phyloP scores from a whole-genome alignment of 2,888 invertebrate genomes.

The Lissonota sp. region DNA sequence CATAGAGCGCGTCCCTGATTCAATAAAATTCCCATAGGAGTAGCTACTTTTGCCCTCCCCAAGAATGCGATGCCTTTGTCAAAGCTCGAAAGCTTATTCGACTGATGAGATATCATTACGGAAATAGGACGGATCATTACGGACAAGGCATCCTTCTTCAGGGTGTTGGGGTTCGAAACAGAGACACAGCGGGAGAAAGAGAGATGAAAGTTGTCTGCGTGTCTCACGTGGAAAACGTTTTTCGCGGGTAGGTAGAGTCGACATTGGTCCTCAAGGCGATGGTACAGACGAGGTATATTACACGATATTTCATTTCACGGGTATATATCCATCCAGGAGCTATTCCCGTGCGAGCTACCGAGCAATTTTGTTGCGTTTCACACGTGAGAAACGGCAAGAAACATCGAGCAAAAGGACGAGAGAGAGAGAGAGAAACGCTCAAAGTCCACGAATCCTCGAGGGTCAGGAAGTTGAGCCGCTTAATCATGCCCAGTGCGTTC shows the following conservation, averaged over 20 bases:
- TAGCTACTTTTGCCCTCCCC: not conserved
- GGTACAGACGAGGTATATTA: conserved; percentile 63
- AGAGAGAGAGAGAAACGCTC: conserved; percentile 25
- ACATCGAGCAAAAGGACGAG: conserved; percentile 30
- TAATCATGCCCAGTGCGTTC: conserved; percentile 65
- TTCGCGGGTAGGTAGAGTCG: not conserved
- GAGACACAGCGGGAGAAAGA: not conserved
- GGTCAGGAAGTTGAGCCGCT: conserved; percentile 59
- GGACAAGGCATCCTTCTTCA: conserved; percentile 4
- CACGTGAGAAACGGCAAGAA: conserved; percentile 51
- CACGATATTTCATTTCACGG: conserved; percentile 71
- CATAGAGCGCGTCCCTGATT: conserved; percentile 35
- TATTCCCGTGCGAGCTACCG: conserved; percentile 63
- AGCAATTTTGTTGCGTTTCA: conserved; percentile 66
- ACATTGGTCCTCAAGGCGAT: conserved; percentile 2
- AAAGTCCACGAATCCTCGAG: conserved; percentile 19
- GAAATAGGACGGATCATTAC: conserved; percentile 13
- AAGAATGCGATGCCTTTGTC: conserved; percentile 27
- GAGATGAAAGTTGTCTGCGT: conserved; percentile 2
- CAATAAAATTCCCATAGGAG: conserved; percentile 53
- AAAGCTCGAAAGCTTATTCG: conserved; percentile 50
- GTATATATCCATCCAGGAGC: conserved; percentile 62
- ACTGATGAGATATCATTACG: conserved; percentile 65
- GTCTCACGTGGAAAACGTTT: conserved; percentile 22
- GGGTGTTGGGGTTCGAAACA: not conserved